Base-by-base conservation (phyloP, 2,888 invertebrate species). In the Epirrhoe alternata region DNA sequence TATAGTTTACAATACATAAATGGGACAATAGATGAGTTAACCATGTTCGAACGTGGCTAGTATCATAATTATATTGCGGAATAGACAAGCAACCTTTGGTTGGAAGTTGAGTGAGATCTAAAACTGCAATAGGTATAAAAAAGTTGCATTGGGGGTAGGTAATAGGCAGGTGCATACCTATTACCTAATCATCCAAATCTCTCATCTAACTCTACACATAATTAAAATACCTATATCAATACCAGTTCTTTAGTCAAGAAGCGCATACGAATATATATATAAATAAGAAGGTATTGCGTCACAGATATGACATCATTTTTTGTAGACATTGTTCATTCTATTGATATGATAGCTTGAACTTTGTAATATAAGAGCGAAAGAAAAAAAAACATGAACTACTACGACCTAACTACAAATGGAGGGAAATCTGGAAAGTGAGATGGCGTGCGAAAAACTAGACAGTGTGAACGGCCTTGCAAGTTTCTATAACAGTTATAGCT, bases 381-480 rank as follows among this genome's bases (percentile, higher is more conserved):
- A 49, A 61, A 73, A 69, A 68, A 73, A 73, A 69, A 49, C 55
- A 54, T 51, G 31, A 49, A 38, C 47, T 35, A 35, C 61, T 17
- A 52, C 61, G 52, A 47, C 12, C 61, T 64, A 70, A 69, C 81
- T 81, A 82, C 78, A 85, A 86, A 88, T 85, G 86, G 87, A 86
- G 87, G 86, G 89, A 90, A 89, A 90, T 80, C 84, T 83, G 82
- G 87, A 88, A 89, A 89, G 89, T 85, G 86, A 85, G 81, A 83
- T 64, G 64, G 81, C 86, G 88, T 89, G 89, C 77, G 89, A 90
- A 91, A 89, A 87, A 86, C 85, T 78, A 79, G 82, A 78, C 75
- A 77, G 80, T 83, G 87, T 83, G 82, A 88, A 87, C 81, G 84
- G 81, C 86, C 87, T 85, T 82, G 78, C 79, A 73, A 77, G 86